Conservation (phyloP, 2,888 invertebrate species). For the Pyralis farinalis region DNA sequence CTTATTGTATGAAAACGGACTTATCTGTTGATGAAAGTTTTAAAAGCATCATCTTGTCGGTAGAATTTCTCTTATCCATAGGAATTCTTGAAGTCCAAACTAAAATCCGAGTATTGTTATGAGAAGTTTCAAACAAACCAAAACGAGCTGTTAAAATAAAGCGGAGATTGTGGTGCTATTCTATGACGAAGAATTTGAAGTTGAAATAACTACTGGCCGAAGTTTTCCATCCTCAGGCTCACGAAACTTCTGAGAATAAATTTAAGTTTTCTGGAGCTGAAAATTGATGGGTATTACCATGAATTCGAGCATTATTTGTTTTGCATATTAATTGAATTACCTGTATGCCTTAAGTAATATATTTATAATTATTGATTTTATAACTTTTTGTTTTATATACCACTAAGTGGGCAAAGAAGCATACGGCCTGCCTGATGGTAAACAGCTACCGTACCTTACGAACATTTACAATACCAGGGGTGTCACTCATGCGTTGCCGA, state of each 20-base stretch:
- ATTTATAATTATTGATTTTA: too few species aligned
- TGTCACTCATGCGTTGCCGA: too few species aligned
- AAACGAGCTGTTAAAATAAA: slow-evolving; percentile 46
- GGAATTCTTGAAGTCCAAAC: slow-evolving; percentile 13
- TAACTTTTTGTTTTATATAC: too few species aligned
- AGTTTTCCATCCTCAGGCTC: slow-evolving; percentile 45
- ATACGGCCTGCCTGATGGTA: too few species aligned
- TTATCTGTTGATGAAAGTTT: slow-evolving; percentile 3
- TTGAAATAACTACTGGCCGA: slow-evolving; percentile 51
- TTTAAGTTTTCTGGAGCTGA: slow-evolving; percentile 46
- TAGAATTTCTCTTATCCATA: slow-evolving; percentile 6
- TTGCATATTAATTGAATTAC: not conserved
- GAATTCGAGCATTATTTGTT: slow-evolving; percentile 26
- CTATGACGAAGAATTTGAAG: slow-evolving; percentile 44
- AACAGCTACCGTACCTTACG: too few species aligned
- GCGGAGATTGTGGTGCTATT: slow-evolving; percentile 36
- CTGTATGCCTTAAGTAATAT: too few species aligned
- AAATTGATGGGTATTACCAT: slow-evolving; percentile 48
- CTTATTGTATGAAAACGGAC: too few species aligned
- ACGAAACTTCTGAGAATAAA: slow-evolving; percentile 48
- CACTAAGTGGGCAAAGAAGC: too few species aligned
- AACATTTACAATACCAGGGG: too few species aligned
- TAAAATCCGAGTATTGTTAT: slow-evolving; percentile 27
- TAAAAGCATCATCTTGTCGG: slow-evolving; percentile 8
- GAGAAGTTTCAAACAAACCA: slow-evolving; percentile 35